Evolutionary conservation across 2,113 vertebrate genomes (phyloP).

Genomic region (Alaudala cheleensis): DNA sequence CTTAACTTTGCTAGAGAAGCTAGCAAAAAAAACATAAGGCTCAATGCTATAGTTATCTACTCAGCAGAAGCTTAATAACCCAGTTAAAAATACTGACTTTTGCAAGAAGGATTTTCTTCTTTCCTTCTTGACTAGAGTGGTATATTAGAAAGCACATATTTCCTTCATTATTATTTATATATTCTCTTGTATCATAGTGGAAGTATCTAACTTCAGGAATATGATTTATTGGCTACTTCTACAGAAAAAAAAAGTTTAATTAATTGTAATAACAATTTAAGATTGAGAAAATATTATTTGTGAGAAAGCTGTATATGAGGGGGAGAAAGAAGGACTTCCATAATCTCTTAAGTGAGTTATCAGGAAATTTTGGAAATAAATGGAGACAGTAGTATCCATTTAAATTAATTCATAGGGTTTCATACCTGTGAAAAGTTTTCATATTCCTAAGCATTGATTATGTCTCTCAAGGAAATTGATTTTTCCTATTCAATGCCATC

Average conservation of each 20-base stretch:
- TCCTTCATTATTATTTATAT: neutral
- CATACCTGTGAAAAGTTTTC: neutral
- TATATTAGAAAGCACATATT: neutral
- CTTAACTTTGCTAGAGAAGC: neutral
- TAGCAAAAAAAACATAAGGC: neutral
- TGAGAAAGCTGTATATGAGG: neutral
- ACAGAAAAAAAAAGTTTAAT: neutral
- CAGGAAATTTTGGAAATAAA: neutral
- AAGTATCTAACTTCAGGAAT: neutral
- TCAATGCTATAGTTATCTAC: neutral
- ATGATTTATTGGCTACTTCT: neutral
- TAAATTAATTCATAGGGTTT: neutral
- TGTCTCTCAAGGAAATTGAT: neutral
- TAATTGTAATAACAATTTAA: neutral
- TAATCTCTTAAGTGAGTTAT: neutral
- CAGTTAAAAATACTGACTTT: neutral
- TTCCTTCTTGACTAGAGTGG: neutral
- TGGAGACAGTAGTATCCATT: neutral
- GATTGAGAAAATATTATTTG: neutral
- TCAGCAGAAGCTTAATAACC: neutral
- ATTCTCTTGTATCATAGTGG: neutral
- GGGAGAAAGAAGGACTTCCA: neutral
- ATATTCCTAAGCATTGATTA: neutral
- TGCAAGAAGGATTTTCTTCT: neutral
- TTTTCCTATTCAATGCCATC: neutral